Conservation (phyloP, 92 coral and sea anemone species). For the Phymanthus crucifer region DNA sequence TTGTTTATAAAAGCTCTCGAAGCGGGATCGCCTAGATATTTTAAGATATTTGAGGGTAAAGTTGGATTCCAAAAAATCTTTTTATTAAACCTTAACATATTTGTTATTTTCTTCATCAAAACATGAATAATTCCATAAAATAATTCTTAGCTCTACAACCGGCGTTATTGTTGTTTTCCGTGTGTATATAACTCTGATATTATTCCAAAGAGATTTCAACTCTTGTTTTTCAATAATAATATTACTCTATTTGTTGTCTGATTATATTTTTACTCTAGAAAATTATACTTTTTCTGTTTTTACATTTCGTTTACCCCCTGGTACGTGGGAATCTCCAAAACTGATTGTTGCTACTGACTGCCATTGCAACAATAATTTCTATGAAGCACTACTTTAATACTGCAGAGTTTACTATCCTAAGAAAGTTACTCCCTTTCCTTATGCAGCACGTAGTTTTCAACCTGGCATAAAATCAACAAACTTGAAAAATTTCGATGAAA, state of each 20-base stretch:
- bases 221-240: neutral
- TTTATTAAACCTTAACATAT: neutral
- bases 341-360: neutral
- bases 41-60: constrained; percentile 4
- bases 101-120: neutral
- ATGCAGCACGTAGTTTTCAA: neutral
- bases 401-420: neutral
- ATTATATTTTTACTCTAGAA: neutral
- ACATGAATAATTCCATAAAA: neutral
- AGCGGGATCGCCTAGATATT: constrained; percentile 17
- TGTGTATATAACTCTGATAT: constrained; percentile 1
- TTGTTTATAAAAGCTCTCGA: constrained; percentile 39
- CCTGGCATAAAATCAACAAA: neutral
- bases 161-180: constrained; percentile 14
- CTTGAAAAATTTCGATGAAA: neutral
- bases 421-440: neutral
- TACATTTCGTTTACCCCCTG: neutral
- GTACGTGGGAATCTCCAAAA: neutral
- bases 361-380: neutral
- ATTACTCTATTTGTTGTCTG: neutral
- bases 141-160: constrained; percentile 12
- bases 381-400: neutral
- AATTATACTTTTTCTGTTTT: neutral
- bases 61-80: neutral
- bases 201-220: neutral